These are phyloP conservation scores for Pempheris klunzingeri DNA, from an alignment of 2,797 vertebrate species.

Conservation along the genomic window DNA sequence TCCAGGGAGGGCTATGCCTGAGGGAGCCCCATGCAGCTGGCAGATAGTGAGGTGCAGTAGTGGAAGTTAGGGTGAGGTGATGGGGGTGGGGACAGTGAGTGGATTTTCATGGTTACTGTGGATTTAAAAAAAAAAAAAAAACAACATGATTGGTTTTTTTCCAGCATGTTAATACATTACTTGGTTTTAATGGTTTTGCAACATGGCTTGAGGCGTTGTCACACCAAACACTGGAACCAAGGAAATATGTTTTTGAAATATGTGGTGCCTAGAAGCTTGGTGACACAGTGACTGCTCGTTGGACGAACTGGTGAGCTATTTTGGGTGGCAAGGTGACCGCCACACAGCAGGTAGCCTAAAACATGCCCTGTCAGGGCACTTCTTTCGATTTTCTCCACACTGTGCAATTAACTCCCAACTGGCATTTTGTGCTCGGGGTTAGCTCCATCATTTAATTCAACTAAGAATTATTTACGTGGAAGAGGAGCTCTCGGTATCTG, in stretches of 20 bases:
- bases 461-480: neutral
- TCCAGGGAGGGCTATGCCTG: constrained; percentile 72
- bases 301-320: neutral
- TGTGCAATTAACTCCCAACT: too few relatives aligned
- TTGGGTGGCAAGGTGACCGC: neutral
- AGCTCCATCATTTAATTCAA: neutral
- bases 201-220: neutral
- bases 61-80: constrained; percentile 31
- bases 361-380: too few relatives aligned
- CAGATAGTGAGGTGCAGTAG: constrained; percentile 56
- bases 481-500: neutral
- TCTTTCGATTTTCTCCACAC: neutral
- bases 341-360: neutral
- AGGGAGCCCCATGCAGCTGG: constrained; percentile 79
- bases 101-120: neutral
- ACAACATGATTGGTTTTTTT: constrained; percentile 8
- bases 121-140: constrained; percentile 42
- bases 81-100: constrained; percentile 13
- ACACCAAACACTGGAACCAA: neutral
- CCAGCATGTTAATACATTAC: neutral
- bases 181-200: neutral
- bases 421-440: neutral
- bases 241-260: neutral
- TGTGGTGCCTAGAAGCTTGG: neutral
- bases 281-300: neutral